Percentiles rank a stretch among this genome's conserved stretches.
Evolutionary conservation across 2,113 vertebrate species (phyloP).

Genomic region (Silurus meridionalis): DNA sequence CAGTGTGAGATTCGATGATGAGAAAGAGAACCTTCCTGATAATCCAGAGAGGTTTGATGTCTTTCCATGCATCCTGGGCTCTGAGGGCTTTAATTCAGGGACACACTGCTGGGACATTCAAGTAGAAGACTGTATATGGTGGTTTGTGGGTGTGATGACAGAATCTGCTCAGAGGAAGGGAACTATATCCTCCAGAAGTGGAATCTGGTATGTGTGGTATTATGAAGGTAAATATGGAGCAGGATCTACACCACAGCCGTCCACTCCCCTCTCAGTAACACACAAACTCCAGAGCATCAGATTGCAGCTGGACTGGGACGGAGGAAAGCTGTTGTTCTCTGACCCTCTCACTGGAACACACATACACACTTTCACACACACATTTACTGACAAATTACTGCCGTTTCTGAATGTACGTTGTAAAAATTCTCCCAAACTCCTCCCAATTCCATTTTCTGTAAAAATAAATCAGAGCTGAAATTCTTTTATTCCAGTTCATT

Average conservation of each 20-base stretch:
- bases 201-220: conserved; percentile 29
- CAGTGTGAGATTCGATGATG: neutral
- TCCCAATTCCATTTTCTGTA: neutral
- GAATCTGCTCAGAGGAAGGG: conserved; percentile 9
- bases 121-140: conserved; percentile 29
- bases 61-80: neutral
- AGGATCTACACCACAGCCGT: conserved; percentile 10
- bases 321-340: neutral
- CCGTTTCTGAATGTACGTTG: neutral
- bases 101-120: neutral
- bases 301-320: neutral
- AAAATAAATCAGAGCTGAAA: neutral
- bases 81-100: neutral
- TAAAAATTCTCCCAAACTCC: neutral
- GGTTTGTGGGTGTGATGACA: conserved; percentile 40
- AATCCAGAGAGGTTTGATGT: conserved; percentile 1
- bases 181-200: neutral
- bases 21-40: neutral
- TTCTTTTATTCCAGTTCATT: neutral
- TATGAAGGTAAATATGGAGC: neutral
- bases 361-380: conserved; percentile 32
- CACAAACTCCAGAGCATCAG: neutral
- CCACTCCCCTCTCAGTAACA: neutral
- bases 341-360: neutral
- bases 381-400: conserved; percentile 28